A percentile compares a stretch with the other conserved stretches of the same genome.
Evolutionary conservation across 2,888 invertebrate species (phyloP).

Genomic region (Mechanitis mazaeus): DNA sequence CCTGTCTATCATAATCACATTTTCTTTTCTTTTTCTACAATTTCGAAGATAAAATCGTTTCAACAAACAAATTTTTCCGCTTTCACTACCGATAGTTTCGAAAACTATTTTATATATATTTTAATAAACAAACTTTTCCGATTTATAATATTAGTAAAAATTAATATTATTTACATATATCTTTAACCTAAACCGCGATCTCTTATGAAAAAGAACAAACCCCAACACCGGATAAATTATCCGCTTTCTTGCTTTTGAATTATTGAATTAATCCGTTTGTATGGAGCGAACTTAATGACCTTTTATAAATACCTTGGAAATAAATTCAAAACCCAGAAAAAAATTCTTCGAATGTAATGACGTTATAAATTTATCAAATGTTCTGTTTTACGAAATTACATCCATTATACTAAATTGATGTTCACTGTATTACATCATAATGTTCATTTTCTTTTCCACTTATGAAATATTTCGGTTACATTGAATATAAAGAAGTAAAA

Average conservation of each 20-base stretch:
- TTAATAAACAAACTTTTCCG: too few species aligned
- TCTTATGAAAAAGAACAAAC: conserved; percentile 13
- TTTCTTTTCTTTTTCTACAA: too few species aligned
- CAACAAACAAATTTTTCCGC: too few species aligned
- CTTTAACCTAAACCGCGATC: conserved; percentile 3
- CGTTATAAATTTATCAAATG: conserved; percentile 20
- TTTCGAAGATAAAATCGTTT: too few species aligned
- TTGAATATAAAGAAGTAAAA: too few species aligned
- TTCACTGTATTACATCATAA: conserved; percentile 1
- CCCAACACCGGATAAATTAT: conserved; percentile 47
- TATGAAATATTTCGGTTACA: too few species aligned
- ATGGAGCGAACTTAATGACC: conserved; percentile 51
- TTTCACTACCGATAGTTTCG: too few species aligned
- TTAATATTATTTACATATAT: background rate
- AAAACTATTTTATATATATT: too few species aligned
- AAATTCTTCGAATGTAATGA: conserved; percentile 21
- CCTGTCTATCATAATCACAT: too few species aligned
- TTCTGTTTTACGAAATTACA: background rate
- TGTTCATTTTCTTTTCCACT: too few species aligned
- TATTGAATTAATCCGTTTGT: conserved; percentile 63
- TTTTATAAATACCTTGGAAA: conserved; percentile 40
- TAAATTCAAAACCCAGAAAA: conserved; percentile 32
- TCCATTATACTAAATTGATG: background rate
- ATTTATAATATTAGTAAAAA: background rate
- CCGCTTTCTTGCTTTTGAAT: conserved; percentile 54